Percentiles rank a stretch among this genome's conserved stretches.
These are phyloP conservation scores for Apistogramma diplotaenia DNA, from an alignment of 2,113 vertebrate genomes.

Conservation along the genomic window DNA sequence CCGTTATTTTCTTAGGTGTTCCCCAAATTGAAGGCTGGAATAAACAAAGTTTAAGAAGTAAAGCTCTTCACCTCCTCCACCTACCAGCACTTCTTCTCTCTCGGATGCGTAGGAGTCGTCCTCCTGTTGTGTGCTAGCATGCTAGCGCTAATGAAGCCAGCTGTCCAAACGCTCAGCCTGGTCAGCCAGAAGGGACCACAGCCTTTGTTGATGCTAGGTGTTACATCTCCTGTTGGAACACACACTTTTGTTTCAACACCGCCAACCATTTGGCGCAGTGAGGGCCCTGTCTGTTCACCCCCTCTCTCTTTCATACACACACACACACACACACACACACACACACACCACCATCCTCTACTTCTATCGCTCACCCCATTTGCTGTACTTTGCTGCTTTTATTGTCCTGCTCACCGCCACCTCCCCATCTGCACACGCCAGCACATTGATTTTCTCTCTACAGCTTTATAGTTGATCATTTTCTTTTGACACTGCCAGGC, in stretches of 20 bases:
- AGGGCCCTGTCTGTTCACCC: constrained; percentile 7
- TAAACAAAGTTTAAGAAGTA: constrained; percentile 31
- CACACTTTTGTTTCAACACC: constrained; percentile 56
- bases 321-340: background rate
- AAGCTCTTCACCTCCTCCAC: constrained; percentile 44
- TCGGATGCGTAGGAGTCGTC: constrained; percentile 60
- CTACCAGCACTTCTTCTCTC: constrained; percentile 5
- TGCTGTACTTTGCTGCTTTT: constrained; percentile 27
- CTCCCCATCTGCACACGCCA: constrained; percentile 16
- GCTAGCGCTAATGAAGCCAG: constrained; percentile 69
- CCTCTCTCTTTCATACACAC: background rate
- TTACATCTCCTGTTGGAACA: constrained; percentile 62
- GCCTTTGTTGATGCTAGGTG: constrained; percentile 66
- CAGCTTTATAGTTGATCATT: constrained; percentile 63
- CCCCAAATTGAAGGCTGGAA: constrained; percentile 12
- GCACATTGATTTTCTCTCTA: constrained; percentile 56
- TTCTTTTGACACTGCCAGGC: constrained; percentile 29
- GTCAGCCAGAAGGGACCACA: constrained; percentile 58
- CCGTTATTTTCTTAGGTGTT: constrained; percentile 54
- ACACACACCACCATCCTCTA: background rate
- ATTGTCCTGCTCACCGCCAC: constrained; percentile 11
- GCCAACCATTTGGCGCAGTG: constrained; percentile 65
- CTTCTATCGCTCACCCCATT: background rate
- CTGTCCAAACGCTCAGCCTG: constrained; percentile 69
- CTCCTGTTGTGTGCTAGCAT: constrained; percentile 69